A percentile compares a stretch with the other conserved stretches of the same genome.
phyloP scores from a whole-genome alignment of 2,797 vertebrate genomes.

The Salarias fasciatus region DNA sequence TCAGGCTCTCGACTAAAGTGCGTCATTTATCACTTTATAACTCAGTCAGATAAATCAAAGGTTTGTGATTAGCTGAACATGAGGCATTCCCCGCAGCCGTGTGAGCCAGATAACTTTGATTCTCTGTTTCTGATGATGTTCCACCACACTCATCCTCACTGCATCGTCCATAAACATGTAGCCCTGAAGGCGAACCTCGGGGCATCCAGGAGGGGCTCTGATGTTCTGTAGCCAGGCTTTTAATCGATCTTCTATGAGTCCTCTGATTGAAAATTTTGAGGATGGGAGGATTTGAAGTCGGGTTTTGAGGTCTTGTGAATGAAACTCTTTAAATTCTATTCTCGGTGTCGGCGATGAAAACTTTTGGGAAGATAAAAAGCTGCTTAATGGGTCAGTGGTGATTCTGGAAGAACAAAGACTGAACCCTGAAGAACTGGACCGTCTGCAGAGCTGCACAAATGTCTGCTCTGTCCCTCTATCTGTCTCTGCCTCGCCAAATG shows the following conservation, averaged over 20 bases:
- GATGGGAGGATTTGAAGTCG: slow-evolving; percentile 1
- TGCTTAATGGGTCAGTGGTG: slow-evolving; percentile 29
- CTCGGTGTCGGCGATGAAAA: slow-evolving; percentile 18
- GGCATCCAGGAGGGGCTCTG: slow-evolving; percentile 1
- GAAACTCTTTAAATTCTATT: slow-evolving; percentile 10
- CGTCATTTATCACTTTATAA: too few relatives aligned
- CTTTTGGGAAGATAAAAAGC: slow-evolving; percentile 28
- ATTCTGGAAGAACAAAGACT: slow-evolving; percentile 32
- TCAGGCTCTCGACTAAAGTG: too few relatives aligned
- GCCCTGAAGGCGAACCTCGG: slow-evolving; percentile 18
- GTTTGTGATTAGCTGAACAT: too few relatives aligned
- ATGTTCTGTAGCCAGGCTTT: slow-evolving; percentile 9
- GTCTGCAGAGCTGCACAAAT: slow-evolving; percentile 21
- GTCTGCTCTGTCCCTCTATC: slow-evolving; percentile 13
- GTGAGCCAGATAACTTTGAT: too few relatives aligned
- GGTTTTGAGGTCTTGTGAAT: slow-evolving; percentile 20
- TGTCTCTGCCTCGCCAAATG: slow-evolving; percentile 27
- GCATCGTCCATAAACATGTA: slow-evolving; percentile 5
- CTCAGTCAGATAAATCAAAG: too few relatives aligned
- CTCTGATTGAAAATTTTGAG: slow-evolving; percentile 27
- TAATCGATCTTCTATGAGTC: slow-evolving; percentile 10
- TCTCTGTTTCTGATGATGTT: background rate
- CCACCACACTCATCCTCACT: background rate
- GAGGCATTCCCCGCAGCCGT: too few relatives aligned
- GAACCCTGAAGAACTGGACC: slow-evolving; percentile 14